phyloP scores from a whole-genome alignment of 2,888 invertebrate species.

The Drosophila seclusa region DNA sequence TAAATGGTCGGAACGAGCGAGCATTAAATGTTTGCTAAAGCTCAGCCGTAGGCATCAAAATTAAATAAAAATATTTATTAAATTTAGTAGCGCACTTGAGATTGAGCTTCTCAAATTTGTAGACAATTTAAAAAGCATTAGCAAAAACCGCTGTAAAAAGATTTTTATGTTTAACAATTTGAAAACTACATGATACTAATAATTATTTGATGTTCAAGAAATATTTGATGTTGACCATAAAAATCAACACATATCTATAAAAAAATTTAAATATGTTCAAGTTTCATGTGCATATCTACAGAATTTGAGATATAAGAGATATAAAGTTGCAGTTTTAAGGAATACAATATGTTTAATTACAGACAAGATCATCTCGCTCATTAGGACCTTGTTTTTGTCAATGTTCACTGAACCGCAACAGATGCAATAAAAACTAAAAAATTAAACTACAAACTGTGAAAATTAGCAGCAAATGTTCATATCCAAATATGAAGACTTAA shows the following conservation, averaged over 20 bases:
- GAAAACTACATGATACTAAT: neutral
- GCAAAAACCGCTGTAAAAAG: neutral
- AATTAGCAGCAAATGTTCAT: conserved; percentile 48
- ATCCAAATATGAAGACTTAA: conserved; percentile 29
- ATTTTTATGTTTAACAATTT: neutral
- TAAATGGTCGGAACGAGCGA: conserved; percentile 14
- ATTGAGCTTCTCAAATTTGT: neutral
- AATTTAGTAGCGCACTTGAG: neutral
- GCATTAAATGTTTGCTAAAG: neutral
- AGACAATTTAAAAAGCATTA: neutral
- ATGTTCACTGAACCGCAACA: conserved; percentile 45
- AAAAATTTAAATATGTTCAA: too few relatives aligned
- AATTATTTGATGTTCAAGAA: neutral
- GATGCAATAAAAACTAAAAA: conserved; percentile 14
- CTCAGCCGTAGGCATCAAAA: neutral
- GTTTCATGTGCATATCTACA: neutral
- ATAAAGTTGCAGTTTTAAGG: neutral
- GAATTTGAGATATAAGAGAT: neutral
- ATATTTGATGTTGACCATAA: neutral
- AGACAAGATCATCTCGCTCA: conserved; percentile 10
- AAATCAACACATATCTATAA: neutral
- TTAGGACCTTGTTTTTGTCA: neutral
- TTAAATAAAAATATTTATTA: neutral
- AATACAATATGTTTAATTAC: conserved; percentile 1
- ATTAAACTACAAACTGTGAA: conserved; percentile 53